Base-by-base conservation (phyloP, 2,888 invertebrate species). In the Cataglyphis livida region DNA sequence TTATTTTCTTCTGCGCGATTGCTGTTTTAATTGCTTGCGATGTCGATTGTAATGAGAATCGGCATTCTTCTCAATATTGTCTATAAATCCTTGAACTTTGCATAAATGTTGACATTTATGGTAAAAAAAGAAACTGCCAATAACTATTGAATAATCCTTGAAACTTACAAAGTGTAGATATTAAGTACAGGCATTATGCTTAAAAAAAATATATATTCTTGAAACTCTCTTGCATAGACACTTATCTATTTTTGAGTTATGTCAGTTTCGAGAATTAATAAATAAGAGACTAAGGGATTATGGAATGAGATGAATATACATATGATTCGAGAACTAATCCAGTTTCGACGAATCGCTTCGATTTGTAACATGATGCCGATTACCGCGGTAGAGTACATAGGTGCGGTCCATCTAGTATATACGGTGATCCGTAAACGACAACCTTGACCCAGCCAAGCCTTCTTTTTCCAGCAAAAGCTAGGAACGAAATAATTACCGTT, bases 341-440 rank as follows among this genome's bases (percentile, higher is more conserved):
- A 51, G 51, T 75, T 51, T 51, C n/a, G 81, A 82, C 82, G 79
- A 89, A 87, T 74, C 87, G 81, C 74, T 82, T 82, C 82, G 84
- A 88, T 89, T 88, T 84, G 76, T 82, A 82, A 82, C 79, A 82
- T 82, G 87, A 89, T 84, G 70, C 79, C 62, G 61, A 75, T 81
- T 74, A 81, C 70, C 32, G 48, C 62, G 75, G 65, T 81, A 85
- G 25, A 76, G 25, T 51, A 73, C 73, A 41, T 87, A 89, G 89
- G 89, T 86, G 89, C 82, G 89, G 89, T 87, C 83, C 84, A 76
- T 73, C 81, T 74, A 41, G 65, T 81, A 32, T 83, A 86, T 76
- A 71, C 87, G 81, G 84, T 87, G 85, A 76, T 65, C 84, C 65
- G 83, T 74, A 82, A 88, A 76, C 73, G 83, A 82, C 86, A 82